These are phyloP conservation scores for Bubo bubo DNA, from an alignment of 2,113 vertebrate species.

Conservation along the genomic window DNA sequence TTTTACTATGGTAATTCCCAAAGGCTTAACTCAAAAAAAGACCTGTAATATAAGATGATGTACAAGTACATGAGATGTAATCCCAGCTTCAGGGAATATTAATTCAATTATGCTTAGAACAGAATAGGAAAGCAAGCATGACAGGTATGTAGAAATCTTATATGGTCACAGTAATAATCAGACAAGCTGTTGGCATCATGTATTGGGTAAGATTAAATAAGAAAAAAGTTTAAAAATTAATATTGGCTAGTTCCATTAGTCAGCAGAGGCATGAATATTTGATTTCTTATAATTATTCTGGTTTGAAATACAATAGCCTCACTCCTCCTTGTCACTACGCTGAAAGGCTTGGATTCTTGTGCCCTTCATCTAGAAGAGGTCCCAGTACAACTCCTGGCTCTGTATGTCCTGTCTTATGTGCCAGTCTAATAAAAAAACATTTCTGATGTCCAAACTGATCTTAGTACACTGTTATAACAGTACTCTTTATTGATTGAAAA, in stretches of 20 bases:
- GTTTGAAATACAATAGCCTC: not conserved
- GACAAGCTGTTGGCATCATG: not conserved
- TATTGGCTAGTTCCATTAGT: not conserved
- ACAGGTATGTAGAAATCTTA: not conserved
- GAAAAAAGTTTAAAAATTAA: not conserved
- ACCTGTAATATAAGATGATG: not conserved
- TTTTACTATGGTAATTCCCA: not conserved
- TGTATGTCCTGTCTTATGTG: not conserved
- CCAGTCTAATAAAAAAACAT: not conserved
- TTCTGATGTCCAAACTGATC: not conserved
- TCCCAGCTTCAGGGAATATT: not conserved
- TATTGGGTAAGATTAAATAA: not conserved
- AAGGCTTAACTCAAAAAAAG: not conserved
- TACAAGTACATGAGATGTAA: not conserved
- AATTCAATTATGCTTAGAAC: not conserved
- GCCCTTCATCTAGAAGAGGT: not conserved
- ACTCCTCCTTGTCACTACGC: rapidly evolving
- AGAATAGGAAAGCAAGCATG: not conserved
- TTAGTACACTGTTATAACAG: not conserved
- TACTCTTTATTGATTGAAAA: not conserved
- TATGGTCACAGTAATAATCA: not conserved
- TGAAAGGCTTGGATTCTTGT: not conserved
- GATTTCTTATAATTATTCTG: not conserved
- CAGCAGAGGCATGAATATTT: not conserved
- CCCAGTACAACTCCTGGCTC: not conserved